Evolutionary conservation across 92 coral and sea anemone genomes (phyloP).

Genomic region (Diadumene lineata): DNA sequence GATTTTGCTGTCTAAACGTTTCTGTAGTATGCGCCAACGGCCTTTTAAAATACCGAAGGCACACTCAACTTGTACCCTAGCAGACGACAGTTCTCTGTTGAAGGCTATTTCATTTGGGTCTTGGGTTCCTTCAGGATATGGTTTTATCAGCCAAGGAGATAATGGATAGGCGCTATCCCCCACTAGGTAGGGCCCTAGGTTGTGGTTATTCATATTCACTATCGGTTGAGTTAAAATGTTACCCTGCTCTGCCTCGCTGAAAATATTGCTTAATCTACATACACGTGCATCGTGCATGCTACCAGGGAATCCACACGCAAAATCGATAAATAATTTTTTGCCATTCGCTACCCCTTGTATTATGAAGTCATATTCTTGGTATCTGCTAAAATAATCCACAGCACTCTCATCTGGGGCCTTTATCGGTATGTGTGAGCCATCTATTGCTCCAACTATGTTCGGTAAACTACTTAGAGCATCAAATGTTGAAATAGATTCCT

Average conservation of each 20-base stretch:
- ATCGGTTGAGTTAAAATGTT: conserved; percentile 33
- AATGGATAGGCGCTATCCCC: background rate
- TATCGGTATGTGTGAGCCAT: conserved; percentile 44
- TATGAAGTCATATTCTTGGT: conserved; percentile 43
- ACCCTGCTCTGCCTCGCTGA: too few species aligned
- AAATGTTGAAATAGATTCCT: conserved; percentile 22
- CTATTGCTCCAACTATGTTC: conserved; percentile 33
- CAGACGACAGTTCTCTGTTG: background rate
- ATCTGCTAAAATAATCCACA: conserved; percentile 42
- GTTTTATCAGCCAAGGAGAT: background rate
- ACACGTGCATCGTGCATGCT: conserved; percentile 55
- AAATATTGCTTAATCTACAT: conserved; percentile 13
- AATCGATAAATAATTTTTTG: conserved; percentile 37
- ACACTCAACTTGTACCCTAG: background rate
- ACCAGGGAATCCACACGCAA: conserved; percentile 52
- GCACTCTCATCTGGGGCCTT: conserved; percentile 47
- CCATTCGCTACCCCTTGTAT: conserved; percentile 52
- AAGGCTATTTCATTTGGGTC: background rate
- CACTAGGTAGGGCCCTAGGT: background rate
- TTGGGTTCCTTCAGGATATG: background rate
- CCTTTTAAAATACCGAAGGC: background rate
- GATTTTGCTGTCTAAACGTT: background rate
- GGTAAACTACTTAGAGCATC: conserved; percentile 32
- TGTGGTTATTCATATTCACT: conserved; percentile 20
- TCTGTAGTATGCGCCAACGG: background rate